Evolutionary conservation across 2,888 invertebrate species (phyloP), one percentile per base, ranked within the genome.

Genomic region (Cataglyphis rosenhaueri): DNA sequence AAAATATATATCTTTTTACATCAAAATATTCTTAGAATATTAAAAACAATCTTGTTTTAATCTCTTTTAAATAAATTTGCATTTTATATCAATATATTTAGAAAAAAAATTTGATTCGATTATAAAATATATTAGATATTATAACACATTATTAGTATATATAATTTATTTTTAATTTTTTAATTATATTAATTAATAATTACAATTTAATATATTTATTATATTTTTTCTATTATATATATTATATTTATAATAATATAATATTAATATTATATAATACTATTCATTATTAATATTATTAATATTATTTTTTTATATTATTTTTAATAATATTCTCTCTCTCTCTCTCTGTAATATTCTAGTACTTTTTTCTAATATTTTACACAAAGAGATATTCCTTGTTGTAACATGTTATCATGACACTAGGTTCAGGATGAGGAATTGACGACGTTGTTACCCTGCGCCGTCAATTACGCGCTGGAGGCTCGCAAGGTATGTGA

Each of bases 401-500:
- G 18, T 18, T 4, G 15, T 48, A 48, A 48, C 6, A 5, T 35
- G 9, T 38, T 38, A 35, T n/a, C 32, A 1, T 4, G 15, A 8
- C 12, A 32, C 0, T 41, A 86, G 88, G 71, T 66, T 29, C 86
- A 89, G 81, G 86, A 90, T n/a, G 86, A 86, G 4, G 88, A 87
- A 21, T 6, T 35, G 44, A 18, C 0, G 6, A 35, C 35, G 35
- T 0, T 78, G 12, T 1, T 59, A 41, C 32, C 57, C 44, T 92
- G 92, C 29, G 70, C 88, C 15, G 78, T 38, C 1, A 85, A 86
- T 15, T 91, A 90, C 38, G 83, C 84, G 0, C 35, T 83, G 44
- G 91, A 90, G 29, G 88, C 87, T 0, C 86, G 82, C 2, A 90
- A 85, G 38, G 79, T 90, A 0, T 93, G 93, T 79, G 85, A 89